Percentiles rank a stretch among this genome's conserved stretches.
These are phyloP conservation scores for Chrosomus eos DNA, from an alignment of 2,797 vertebrate genomes.

Conservation along the genomic window DNA sequence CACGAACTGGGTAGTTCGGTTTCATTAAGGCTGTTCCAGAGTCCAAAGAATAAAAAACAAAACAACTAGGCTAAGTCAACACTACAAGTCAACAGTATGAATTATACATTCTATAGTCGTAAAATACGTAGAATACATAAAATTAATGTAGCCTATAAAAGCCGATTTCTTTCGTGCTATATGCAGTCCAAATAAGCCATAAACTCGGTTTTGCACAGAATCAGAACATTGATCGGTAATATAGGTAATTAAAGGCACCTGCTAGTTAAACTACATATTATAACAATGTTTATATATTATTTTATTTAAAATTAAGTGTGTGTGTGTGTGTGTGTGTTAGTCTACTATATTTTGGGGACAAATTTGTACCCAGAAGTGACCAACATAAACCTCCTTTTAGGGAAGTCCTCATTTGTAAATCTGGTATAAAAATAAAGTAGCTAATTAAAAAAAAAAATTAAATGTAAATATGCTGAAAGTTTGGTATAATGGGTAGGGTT, in stretches of 20 bases:
- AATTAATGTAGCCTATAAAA: background rate
- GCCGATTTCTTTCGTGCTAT: background rate
- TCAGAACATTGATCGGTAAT: background rate
- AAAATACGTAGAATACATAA: too few relatives aligned
- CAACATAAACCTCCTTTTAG: too few relatives aligned
- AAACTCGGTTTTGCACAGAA: background rate
- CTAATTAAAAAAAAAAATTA: too few relatives aligned
- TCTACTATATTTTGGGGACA: too few relatives aligned
- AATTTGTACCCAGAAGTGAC: too few relatives aligned
- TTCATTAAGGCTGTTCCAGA: background rate
- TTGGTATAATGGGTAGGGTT: too few relatives aligned
- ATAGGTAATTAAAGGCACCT: background rate
- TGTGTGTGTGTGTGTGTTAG: background rate
- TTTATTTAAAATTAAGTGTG: background rate
- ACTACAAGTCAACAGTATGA: background rate
- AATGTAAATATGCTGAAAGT: too few relatives aligned
- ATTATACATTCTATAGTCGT: background rate
- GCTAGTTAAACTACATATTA: background rate
- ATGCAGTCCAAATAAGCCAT: background rate
- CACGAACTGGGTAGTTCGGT: background rate
- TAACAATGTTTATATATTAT: background rate
- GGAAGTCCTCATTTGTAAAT: too few relatives aligned
- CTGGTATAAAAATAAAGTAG: too few relatives aligned
- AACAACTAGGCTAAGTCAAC: too few relatives aligned
- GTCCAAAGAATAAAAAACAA: background rate